A percentile compares a stretch with the other conserved stretches of the same genome.
phyloP scores from a whole-genome alignment of 2,888 invertebrate genomes.

The Anagyrus pseudococci region DNA sequence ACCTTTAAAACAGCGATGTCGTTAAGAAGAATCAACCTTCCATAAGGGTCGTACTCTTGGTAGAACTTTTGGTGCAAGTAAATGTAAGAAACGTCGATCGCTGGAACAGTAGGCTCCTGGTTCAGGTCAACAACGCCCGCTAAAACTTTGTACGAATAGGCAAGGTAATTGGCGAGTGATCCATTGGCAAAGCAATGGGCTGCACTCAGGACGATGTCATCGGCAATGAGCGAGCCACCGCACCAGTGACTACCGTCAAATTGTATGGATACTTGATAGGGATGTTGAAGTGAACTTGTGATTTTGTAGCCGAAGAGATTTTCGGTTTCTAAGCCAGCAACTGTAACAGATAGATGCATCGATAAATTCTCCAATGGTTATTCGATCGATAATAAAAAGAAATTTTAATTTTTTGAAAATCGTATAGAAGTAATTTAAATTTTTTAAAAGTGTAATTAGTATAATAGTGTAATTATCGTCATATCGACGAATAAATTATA shows the following conservation, averaged over 20 bases:
- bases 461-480: no score
- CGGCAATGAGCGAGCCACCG: slow-evolving; percentile 11
- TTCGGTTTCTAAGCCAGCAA: no score
- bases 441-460: no score
- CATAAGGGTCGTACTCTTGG: no score
- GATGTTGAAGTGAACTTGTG: no score
- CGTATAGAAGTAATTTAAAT: no score
- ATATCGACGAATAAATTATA: no score
- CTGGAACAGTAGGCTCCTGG: neutral
- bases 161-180: neutral
- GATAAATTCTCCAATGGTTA: slow-evolving; percentile 1
- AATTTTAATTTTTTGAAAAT: no score
- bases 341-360: no score
- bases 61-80: neutral
- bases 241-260: neutral
- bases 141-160: neutral
- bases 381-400: no score
- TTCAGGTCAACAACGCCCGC: slow-evolving; percentile 1
- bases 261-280: slow-evolving; percentile 11
- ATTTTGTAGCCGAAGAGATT: no score
- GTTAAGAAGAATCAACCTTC: neutral
- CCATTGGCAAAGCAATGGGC: slow-evolving; percentile 12
- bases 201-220: slow-evolving; percentile 8
- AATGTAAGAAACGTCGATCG: neutral
- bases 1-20: slow-evolving; percentile 28